Evolutionary conservation across 2,113 vertebrate species (phyloP).

Genomic region (Stomatorhinus ivindoensis): DNA sequence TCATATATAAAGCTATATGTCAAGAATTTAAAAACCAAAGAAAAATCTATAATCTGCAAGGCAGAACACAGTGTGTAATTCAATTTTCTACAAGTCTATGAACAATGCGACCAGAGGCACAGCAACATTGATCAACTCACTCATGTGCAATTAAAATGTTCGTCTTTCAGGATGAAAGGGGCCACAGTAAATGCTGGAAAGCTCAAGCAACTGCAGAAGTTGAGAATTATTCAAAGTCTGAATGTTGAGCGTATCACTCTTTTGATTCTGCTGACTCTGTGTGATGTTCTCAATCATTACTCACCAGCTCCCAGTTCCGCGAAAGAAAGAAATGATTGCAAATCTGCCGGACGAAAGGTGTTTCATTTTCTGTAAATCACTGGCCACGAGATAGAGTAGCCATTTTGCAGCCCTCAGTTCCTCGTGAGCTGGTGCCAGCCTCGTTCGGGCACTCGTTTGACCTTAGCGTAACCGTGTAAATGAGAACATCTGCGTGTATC

Average conservation of each 20-base stretch:
- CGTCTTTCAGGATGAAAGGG: not conserved
- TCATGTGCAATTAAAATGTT: not conserved
- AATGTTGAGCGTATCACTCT: not conserved
- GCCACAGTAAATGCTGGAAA: not conserved
- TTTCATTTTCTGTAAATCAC: not conserved
- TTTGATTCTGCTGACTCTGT: not conserved
- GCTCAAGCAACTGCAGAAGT: not conserved
- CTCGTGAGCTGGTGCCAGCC: not conserved
- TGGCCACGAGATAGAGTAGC: not conserved
- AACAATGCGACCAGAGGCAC: not conserved
- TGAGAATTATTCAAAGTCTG: not conserved
- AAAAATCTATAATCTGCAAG: not conserved
- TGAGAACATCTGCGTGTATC: not conserved
- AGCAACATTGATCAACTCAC: not conserved
- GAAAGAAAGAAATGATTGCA: not conserved
- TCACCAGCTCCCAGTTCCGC: not conserved
- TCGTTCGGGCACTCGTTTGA: not conserved
- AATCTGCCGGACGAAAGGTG: not conserved
- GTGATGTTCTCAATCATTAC: not conserved
- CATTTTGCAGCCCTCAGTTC: not conserved
- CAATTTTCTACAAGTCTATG: not conserved
- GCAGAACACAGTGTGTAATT: constrained; percentile 1
- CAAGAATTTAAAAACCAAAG: not conserved
- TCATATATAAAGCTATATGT: not conserved
- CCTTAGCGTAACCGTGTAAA: not conserved